Evolutionary conservation across 2,888 invertebrate genomes (phyloP), one percentile per base, ranked within the genome.

Genomic region (Dryobotodes eremita): DNA sequence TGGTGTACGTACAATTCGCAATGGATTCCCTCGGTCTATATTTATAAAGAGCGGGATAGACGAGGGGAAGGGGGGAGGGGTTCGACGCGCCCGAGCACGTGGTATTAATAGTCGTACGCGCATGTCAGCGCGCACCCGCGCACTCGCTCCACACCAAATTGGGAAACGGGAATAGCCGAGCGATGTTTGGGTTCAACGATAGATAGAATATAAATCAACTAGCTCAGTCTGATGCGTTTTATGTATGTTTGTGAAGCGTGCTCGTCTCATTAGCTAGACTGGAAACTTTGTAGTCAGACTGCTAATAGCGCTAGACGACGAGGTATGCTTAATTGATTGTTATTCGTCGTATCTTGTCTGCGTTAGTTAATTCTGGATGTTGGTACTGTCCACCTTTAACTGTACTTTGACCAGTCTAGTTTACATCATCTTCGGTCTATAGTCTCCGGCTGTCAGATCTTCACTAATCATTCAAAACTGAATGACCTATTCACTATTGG

Each of bases 41-140:
- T 96, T 94, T 95, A 94, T 94, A 94, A 89, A 90, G 79, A 82
- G 90, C 91, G 92, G 92, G 92, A 93, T 93, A 92, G 92, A 90
- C 88, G 89, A 89, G 84, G 80, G 80, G 89, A 89, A 10, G 20
- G 48, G 17, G 11, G 70, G 83, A 59, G 83, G 88, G 88, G 79
- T 73, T 72, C 71, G 86, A 80, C 80, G 77, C 79, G 86, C 80
- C 71, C 89, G 86, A 93, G 94, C 95, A 95, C 95, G 94, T 94
- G 94, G 93, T 96, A 96, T 95, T 94, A 96, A 96, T 96, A 96
- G 96, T 92, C 92, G 94, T 94, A 90, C 87, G 93, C 95, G 95
- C 95, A 94, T 93, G 94, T 93, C 92, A 91, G 93, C 90, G 86
- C 87, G 88, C 86, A 79, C 72, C 84, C 86, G 90, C 92, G 91